Percentiles rank a stretch among this genome's conserved stretches.
These are phyloP conservation scores for Eustalomyia histrio DNA, from an alignment of 2,888 invertebrate species.

Conservation along the genomic window DNA sequence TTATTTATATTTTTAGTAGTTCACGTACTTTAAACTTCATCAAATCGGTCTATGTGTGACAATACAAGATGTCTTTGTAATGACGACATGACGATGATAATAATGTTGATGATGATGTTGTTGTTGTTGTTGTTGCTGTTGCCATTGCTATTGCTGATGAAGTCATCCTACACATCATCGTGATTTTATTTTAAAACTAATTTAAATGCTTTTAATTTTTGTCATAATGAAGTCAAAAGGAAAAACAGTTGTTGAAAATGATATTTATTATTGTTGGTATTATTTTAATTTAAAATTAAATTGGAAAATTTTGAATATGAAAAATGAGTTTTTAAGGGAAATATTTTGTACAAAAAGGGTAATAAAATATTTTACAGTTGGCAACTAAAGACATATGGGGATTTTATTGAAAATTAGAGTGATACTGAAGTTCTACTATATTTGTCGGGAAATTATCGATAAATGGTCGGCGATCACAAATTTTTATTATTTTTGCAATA, in stretches of 20 bases:
- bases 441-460: too few species aligned
- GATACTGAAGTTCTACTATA: too few species aligned
- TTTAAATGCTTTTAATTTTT: conserved; percentile 64
- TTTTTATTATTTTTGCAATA: too few species aligned
- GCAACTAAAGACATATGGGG: too few species aligned
- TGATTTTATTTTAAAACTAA: conserved; percentile 64
- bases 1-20: conserved; percentile 37
- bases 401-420: too few species aligned
- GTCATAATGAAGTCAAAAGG: conserved; percentile 56
- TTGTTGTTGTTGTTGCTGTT: conserved; percentile 13
- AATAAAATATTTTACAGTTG: too few species aligned
- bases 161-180: conserved; percentile 68
- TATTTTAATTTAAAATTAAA: conserved; percentile 47
- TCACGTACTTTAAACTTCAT: conserved; percentile 61
- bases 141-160: conserved; percentile 54
- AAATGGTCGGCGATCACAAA: too few species aligned
- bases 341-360: too few species aligned
- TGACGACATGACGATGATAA: conserved; percentile 59
- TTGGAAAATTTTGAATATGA: too few species aligned
- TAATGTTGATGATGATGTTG: conserved; percentile 25
- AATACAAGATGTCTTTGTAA: conserved; percentile 64
- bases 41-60: conserved; percentile 60
- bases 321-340: too few species aligned
- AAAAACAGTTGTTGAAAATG: conserved; percentile 16
- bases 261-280: conserved; percentile 43